phyloP scores from a whole-genome alignment of 2,113 vertebrate genomes.

The Octodon degus region DNA sequence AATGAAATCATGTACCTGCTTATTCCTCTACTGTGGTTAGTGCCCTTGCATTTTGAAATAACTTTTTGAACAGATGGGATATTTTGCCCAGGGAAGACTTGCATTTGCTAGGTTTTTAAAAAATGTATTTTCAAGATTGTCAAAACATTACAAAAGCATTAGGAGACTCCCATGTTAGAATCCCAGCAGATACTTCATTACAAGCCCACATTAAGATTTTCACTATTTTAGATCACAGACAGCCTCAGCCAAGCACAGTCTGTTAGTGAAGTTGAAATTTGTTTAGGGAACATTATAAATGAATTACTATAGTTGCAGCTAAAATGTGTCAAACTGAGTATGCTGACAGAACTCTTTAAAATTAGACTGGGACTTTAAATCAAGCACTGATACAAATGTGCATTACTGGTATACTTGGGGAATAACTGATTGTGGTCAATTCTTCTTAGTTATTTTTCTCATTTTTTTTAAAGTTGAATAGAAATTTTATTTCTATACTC shows the following conservation, averaged over 20 bases:
- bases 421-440: slow-evolving; percentile 2
- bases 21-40: slow-evolving; percentile 24
- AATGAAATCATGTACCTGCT: slow-evolving; percentile 19
- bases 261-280: slow-evolving; percentile 70
- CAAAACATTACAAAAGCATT: slow-evolving; percentile 79
- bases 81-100: slow-evolving; percentile 72
- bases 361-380: background rate
- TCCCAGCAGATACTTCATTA: slow-evolving; percentile 76
- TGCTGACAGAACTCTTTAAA: slow-evolving; percentile 33
- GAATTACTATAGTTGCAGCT: slow-evolving; percentile 36
- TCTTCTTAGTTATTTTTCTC: background rate
- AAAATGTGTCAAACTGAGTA: slow-evolving; percentile 38
- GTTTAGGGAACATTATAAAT: slow-evolving; percentile 67
- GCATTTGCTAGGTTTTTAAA: slow-evolving; percentile 62
- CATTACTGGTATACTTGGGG: background rate
- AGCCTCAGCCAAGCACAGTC: slow-evolving; percentile 56
- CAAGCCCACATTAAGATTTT: slow-evolving; percentile 67
- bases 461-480: too few species aligned
- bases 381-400: background rate
- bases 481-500: too few species aligned
- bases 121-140: slow-evolving; percentile 75
- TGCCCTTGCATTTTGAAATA: slow-evolving; percentile 54
- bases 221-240: slow-evolving; percentile 69
- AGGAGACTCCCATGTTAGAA: slow-evolving; percentile 72
- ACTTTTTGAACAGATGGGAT: slow-evolving; percentile 69